Evolutionary conservation across 2,797 vertebrate species (phyloP), one percentile per base, ranked within the genome.

Genomic region (Uromys caudimaculatus): DNA sequence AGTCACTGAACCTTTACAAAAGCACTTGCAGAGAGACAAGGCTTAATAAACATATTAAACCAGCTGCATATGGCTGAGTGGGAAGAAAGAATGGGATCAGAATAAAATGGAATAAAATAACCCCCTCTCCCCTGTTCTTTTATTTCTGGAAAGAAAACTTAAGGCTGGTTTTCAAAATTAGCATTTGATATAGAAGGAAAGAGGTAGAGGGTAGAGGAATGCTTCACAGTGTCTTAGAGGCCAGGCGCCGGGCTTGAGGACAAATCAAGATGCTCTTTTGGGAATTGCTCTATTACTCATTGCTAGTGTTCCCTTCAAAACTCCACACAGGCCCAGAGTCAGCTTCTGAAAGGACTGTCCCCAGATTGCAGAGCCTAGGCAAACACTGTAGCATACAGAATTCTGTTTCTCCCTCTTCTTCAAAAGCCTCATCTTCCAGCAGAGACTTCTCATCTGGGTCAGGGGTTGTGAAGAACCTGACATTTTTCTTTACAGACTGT

Each of bases 191-290:
- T 41, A 91, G 73, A 35, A 86, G 50, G 44, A 11, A 50, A 90
- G 88, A 44, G 19, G 7, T 54, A 47, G 11, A 60, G 6, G 9
- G 13, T 35, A 78, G 69, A 54, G 17, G 47, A 71, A 90, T 3
- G 17, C 19, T 67, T 23, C 64, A 44, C 23, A 73, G 19, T 41
- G 67, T 87, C 23, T 64, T 32, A 81, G 2, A 94, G 32, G 62
- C 16, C 14, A 83, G 50, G 23, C 19, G 35, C 11, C 69, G 54
- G 14, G 35, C 90, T 69, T 95, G 62, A 78, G 24, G 85, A 77
- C 11, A 88, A 86, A 81, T 88, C 87, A 79, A 96, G 75, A 94
- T 10, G 76, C 58, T 90, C 79, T 60, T 92, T 90, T 75, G 75
- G 84, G 29, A 93, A 93, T 88, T 38, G 93, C 29, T 17, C 44